Base-by-base conservation (phyloP, 2,113 vertebrate species). In the Pseudopipra pipra region DNA sequence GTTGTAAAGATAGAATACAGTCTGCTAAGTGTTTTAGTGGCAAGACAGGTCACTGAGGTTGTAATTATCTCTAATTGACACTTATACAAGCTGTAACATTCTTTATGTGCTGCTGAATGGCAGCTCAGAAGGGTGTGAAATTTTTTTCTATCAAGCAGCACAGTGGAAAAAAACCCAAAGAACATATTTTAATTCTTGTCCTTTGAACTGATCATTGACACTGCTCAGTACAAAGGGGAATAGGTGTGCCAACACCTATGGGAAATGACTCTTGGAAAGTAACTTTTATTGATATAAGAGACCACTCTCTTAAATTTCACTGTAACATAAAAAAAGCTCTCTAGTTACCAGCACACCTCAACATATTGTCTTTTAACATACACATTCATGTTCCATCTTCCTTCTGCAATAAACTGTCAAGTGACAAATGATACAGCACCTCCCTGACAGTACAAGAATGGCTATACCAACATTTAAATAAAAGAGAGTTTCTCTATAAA, bases 61-160 rank as follows among this genome's bases (percentile, higher is more conserved):
- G 55, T 81, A 95, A 97, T 97, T 95, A 92, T 72, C 85, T 83
- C 70, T 95, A 96, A 95, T 20, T 96, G 83, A 87, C 91, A 89
- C 73, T 95, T 91, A 92, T 46, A 88, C 44, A 83, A 85, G 63
- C 73, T 94, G 47, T 82, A 94, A 85, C 73, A 58, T 94, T 63
- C 67, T 96, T 93, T 95, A 90, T 78, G 66, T 46, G n/a, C 55
- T 71, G 43, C 71, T 85, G 75, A 94, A 67, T 88, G 93, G 54
- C 89, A 94, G 35, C 54, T 21, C 61, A 83, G 71, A 87, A 89
- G 75, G 43, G 18, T 80, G 44, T 52, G 52, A 92, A 90, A 62
- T 56, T 73, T 56, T 80, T 77, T 95, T 82, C 59, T 75, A 35
- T 68, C 76, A 77, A 77, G 35, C 18, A 78, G 23, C 6, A 67